phyloP scores from a whole-genome alignment of 2,888 invertebrate genomes.

The Agrilus mali region DNA sequence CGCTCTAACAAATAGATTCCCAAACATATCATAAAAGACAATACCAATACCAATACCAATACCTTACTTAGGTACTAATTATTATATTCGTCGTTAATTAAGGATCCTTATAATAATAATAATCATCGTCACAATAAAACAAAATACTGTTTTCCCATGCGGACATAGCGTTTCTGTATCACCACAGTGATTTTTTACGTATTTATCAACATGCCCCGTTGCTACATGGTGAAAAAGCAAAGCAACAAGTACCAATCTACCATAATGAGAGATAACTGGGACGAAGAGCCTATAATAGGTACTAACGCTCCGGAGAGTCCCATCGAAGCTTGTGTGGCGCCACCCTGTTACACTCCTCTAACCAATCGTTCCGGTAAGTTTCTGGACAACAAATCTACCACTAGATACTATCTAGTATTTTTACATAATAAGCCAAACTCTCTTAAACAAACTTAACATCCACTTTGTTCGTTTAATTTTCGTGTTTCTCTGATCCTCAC shows the following conservation, averaged over 20 bases:
- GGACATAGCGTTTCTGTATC: not conserved
- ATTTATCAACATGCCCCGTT: slow-evolving; percentile 48
- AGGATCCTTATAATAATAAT: too few relatives aligned
- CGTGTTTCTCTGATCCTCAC: too few relatives aligned
- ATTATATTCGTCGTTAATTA: too few relatives aligned
- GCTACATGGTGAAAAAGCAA: slow-evolving; percentile 63
- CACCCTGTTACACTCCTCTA: slow-evolving; percentile 44
- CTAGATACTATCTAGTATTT: too few relatives aligned
- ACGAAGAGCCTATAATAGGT: slow-evolving; percentile 24
- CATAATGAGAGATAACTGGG: slow-evolving; percentile 35
- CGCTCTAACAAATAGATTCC: too few relatives aligned
- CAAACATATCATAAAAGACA: too few relatives aligned
- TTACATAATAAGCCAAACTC: too few relatives aligned
- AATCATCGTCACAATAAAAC: not conserved
- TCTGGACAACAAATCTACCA: not conserved
- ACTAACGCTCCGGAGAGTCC: slow-evolving; percentile 39
- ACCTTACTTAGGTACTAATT: too few relatives aligned
- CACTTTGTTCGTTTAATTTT: too few relatives aligned
- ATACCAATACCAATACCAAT: too few relatives aligned
- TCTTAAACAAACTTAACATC: too few relatives aligned
- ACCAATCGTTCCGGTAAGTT: slow-evolving; percentile 24
- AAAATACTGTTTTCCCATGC: not conserved
- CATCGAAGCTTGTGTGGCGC: slow-evolving; percentile 47
- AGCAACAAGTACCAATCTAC: slow-evolving; percentile 38
- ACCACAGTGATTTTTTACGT: too few relatives aligned